Percentiles rank a stretch among this genome's conserved stretches.
Evolutionary conservation across 2,797 vertebrate species (phyloP).

Genomic region (Poeciliopsis infans): DNA sequence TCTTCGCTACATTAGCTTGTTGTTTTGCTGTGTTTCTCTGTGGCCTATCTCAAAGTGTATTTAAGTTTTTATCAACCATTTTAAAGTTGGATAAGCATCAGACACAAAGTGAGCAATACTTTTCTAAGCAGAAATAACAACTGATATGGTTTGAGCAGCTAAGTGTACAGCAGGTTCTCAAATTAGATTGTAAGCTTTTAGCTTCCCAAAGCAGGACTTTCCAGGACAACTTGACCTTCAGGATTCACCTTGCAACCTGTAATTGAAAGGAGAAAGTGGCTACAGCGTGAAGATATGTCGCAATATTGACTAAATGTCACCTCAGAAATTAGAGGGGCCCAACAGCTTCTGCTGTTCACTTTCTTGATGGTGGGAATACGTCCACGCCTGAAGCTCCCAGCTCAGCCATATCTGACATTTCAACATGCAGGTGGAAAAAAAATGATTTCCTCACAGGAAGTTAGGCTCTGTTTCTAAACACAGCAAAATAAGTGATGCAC

Average conservation of each 20-base stretch:
- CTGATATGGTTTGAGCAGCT: neutral
- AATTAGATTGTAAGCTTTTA: neutral
- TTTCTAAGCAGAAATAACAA: neutral
- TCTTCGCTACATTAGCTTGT: neutral
- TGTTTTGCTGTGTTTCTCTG: neutral
- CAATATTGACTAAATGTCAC: constrained; percentile 81
- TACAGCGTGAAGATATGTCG: constrained; percentile 52
- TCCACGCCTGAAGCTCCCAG: constrained; percentile 43
- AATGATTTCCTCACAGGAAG: neutral
- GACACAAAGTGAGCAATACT: neutral
- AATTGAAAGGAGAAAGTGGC: constrained; percentile 68
- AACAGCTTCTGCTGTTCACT: constrained; percentile 69
- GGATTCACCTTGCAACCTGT: constrained; percentile 39
- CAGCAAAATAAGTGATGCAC: constrained; percentile 7
- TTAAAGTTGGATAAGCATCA: neutral
- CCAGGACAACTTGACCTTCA: constrained; percentile 61
- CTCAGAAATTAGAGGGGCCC: constrained; percentile 76
- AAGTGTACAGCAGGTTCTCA: neutral
- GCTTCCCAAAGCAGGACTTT: constrained; percentile 27
- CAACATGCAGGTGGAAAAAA: constrained; percentile 16
- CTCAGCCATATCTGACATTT: constrained; percentile 15
- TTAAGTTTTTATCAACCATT: neutral
- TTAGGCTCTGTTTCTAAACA: neutral
- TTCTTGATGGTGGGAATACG: constrained; percentile 45
- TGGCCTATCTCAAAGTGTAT: neutral